Evolutionary conservation across 1,140 invertebrate species (phyloP).

Genomic region (Psix sp.): DNA sequence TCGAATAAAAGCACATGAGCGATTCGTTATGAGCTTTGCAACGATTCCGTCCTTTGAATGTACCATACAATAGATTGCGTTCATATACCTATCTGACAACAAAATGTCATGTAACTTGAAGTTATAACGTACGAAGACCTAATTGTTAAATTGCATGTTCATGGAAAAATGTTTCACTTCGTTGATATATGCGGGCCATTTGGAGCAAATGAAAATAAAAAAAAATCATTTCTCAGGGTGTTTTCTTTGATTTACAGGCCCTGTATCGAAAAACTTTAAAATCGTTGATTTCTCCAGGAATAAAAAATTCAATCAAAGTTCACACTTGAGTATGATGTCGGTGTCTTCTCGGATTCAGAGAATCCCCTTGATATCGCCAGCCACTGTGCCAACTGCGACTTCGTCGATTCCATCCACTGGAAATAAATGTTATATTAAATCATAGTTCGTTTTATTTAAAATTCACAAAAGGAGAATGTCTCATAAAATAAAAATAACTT

Average conservation of each 20-base stretch:
- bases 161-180: neutral
- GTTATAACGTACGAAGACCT: no score
- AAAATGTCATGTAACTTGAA: slow-evolving; percentile 6
- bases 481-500: no score
- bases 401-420: slow-evolving; percentile 69
- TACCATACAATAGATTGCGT: slow-evolving; percentile 13
- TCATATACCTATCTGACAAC: slow-evolving; percentile 10
- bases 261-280: slow-evolving; percentile 5
- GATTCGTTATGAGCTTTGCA: slow-evolving; percentile 43
- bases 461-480: neutral
- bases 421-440: slow-evolving; percentile 28
- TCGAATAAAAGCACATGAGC: no score
- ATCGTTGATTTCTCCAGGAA: slow-evolving; percentile 1
- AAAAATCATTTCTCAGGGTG: no score
- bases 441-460: neutral
- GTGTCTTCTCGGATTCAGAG: slow-evolving; percentile 63
- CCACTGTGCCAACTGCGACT: slow-evolving; percentile 72
- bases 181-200: neutral
- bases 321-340: slow-evolving; percentile 64
- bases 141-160: no score
- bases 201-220: neutral
- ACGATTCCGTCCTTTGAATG: slow-evolving; percentile 29
- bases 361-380: slow-evolving; percentile 68
- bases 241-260: neutral
- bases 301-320: neutral